These are phyloP conservation scores for Coleophora flavipennella DNA, from an alignment of 2,888 invertebrate genomes.

Conservation along the genomic window DNA sequence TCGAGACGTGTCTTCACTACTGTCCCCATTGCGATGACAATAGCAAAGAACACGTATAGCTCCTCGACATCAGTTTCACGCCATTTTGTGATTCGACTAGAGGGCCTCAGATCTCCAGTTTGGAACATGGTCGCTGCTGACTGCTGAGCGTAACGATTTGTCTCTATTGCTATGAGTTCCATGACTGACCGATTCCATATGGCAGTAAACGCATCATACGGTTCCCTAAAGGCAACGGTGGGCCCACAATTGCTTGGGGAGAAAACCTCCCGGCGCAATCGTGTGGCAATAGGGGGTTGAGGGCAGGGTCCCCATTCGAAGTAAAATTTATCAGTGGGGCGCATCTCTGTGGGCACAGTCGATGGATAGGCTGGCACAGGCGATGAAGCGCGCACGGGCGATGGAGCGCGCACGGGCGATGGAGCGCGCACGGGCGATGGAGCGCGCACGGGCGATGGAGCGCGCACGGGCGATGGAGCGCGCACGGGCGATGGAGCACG, in stretches of 20 bases:
- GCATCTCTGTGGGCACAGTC: not conserved
- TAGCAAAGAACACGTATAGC: constrained; percentile 16
- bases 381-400: not conserved
- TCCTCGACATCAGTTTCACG: constrained; percentile 9
- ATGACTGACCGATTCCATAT: constrained; percentile 12
- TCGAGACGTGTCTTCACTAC: constrained; percentile 15
- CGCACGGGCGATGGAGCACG: not conserved
- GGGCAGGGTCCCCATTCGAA: no score
- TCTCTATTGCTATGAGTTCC: constrained; percentile 8
- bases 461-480: not conserved
- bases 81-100: constrained; percentile 1
- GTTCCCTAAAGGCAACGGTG: constrained; percentile 4
- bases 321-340: not conserved
- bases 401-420: not conserved
- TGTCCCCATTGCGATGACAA: constrained; percentile 18
- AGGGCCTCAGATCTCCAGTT: not conserved
- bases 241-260: constrained; percentile 2
- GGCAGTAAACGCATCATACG: constrained; percentile 9
- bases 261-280: not conserved
- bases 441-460: not conserved
- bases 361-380: not conserved
- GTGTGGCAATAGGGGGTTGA: no score
- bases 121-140: constrained; percentile 2
- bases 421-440: not conserved
- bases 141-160: constrained; percentile 12